Base-by-base conservation (phyloP, 1,140 invertebrate genomes). In the Cotesia chilonis region DNA sequence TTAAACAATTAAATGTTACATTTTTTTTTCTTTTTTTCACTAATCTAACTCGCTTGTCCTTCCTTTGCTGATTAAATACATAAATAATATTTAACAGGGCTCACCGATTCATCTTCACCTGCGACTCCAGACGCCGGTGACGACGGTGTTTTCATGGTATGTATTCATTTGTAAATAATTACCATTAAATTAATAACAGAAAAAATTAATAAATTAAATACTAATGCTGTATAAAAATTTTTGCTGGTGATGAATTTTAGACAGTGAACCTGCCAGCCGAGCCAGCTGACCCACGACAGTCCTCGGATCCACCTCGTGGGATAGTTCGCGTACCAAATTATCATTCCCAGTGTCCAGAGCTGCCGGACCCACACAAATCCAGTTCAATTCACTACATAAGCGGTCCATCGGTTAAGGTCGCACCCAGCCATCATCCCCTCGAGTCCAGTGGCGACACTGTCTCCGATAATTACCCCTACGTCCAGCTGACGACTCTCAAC, bases 61-160 rank as follows among this genome's bases (percentile, higher is more conserved):
- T 41, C 60, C 37, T 38, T 36, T n/a, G 60, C 37, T 63, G 12
- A 41, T 63, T 63, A 4, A 63, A 63, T 41, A 41, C 60, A 63
- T 63, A 9, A 63, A 63, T 63, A 52, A 47, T 66, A 47, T 79
- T 60, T 75, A 74, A 9, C 66, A 90, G 90, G 89, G 81, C 84
- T 90, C 78, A 85, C 89, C 52, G 88, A 89, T 82, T 88, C 90
- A 38, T 79, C 80, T 4, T 77, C 81, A 54, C 81, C 79, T 68
- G 74, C 79, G 47, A 78, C 85, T 74, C 81, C 89, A 91, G 92
- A 92, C 86, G 89, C 91, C 76, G 92, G 92, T 71, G 93, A 94
- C 83, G 93, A 94, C 84, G 93, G 94, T 84, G 93, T 95, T 78
- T 95, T 95, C 87, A 94, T 94, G 93, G 93, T 94, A 86, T 89